Evolutionary conservation across 2,113 vertebrate genomes (phyloP), one percentile per base, ranked within the genome.

Genomic region (Esox niger): DNA sequence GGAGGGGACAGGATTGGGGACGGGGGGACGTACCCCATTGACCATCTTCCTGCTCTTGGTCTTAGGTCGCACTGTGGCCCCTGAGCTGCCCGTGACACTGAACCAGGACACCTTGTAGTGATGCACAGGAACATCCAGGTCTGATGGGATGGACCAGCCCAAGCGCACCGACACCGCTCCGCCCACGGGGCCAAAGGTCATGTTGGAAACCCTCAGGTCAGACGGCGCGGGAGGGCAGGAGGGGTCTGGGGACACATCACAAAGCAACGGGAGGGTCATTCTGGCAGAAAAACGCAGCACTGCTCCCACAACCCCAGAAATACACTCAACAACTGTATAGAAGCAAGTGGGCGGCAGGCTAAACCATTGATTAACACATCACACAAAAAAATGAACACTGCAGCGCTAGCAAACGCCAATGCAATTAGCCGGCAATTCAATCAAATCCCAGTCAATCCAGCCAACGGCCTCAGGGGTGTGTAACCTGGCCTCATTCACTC

Each of bases 31-130:
- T 82, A 98, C 96, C 92, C 93, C 94, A 32, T 89, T 78, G 0
- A 92, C 87, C 2, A 83, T 93, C 91, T 94, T 96, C 60, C 93
- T 94, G 77, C 92, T 91, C 82, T 92, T 97, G 84, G 93, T 94
- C 74, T 90, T 91, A 1, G 93, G 83, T 0, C 91, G 91, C 11
- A 90, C 84, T 0, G 89, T 72, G 0, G 91, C n/a, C 20, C n/a
- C 30, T 4, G 21, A 15, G 77, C 79, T 89, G 91, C 73, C 90
- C 86, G 0, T 74, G 73, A 8, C 90, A 94, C 94, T 94, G 84
- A 91, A 95, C 95, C 96, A 97, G 68, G 94, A 93, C 6, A 96
- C 91, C 79, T 93, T 96, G 86, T 95, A 96, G 88, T 97, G 94
- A 57, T 96, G 94, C 6, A 97, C 83, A 0, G 95, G 95, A 31